Conservation (phyloP, 2,113 vertebrate genomes). For the Dendrocopos noguchii region DNA sequence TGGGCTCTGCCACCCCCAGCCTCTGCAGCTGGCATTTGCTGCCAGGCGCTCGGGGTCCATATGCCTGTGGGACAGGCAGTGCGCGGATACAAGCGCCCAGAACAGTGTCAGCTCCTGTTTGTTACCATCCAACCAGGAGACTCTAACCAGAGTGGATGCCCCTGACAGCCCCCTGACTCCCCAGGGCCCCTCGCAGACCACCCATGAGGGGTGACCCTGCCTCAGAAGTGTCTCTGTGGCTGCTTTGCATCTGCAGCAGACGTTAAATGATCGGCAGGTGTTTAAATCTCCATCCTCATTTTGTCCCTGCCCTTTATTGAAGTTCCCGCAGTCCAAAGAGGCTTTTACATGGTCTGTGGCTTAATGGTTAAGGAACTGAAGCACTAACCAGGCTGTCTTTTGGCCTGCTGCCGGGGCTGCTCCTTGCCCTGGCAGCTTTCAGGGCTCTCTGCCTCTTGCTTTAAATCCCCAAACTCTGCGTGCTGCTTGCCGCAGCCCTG, state of each 20-base stretch:
- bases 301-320: constrained; percentile 10
- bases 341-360: constrained; percentile 28
- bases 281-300: constrained; percentile 10
- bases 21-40: neutral
- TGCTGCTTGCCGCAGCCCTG: neutral
- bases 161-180: neutral
- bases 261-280: neutral
- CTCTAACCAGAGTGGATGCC: neutral
- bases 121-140: neutral
- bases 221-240: neutral
- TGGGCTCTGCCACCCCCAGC: neutral
- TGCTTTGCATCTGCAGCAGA: neutral
- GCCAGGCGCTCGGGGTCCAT: neutral
- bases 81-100: neutral
- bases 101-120: neutral
- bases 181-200: neutral
- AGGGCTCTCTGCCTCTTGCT: constrained; percentile 22
- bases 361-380: constrained; percentile 33
- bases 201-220: neutral
- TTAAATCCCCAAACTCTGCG: neutral
- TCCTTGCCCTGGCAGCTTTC: neutral
- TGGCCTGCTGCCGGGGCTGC: neutral
- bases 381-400: constrained; percentile 43
- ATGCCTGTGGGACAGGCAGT: neutral
- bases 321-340: constrained; percentile 12